These are phyloP conservation scores for Clarias gariepinus DNA, from an alignment of 2,113 vertebrate species.

Conservation along the genomic window DNA sequence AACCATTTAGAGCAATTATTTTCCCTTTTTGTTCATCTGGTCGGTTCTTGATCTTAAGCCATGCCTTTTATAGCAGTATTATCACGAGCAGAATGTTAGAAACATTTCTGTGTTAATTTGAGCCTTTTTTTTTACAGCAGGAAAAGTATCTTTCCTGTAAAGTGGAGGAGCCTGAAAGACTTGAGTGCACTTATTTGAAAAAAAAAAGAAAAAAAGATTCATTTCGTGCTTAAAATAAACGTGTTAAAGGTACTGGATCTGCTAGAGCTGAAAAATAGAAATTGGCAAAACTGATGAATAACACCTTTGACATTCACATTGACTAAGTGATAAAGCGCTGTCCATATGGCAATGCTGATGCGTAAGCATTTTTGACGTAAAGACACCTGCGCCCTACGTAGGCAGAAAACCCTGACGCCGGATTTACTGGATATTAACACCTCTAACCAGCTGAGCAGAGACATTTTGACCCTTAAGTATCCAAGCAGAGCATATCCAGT, in stretches of 20 bases:
- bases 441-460: conserved; percentile 44
- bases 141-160: conserved; percentile 16
- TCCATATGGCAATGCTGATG: conserved; percentile 51
- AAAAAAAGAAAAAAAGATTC: neutral
- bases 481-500: neutral
- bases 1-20: conserved; percentile 59
- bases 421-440: conserved; percentile 50
- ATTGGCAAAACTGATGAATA: conserved; percentile 50
- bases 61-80: conserved; percentile 22
- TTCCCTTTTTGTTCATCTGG: conserved; percentile 47
- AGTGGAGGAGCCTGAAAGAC: conserved; percentile 17
- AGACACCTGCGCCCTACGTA: conserved; percentile 49
- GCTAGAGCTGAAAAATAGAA: conserved; percentile 38
- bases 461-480: conserved; percentile 40
- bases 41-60: conserved; percentile 22
- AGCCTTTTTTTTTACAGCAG: neutral
- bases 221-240: conserved; percentile 12
- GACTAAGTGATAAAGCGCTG: conserved; percentile 54
- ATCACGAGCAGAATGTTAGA: neutral
- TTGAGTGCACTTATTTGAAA: conserved; percentile 23
- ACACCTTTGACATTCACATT: conserved; percentile 46
- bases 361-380: conserved; percentile 51
- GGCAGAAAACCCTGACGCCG: conserved; percentile 47
- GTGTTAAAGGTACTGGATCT: conserved; percentile 6
- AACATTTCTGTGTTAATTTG: neutral